These are phyloP conservation scores for Baccha elongata DNA, from an alignment of 2,888 invertebrate species.

Conservation along the genomic window DNA sequence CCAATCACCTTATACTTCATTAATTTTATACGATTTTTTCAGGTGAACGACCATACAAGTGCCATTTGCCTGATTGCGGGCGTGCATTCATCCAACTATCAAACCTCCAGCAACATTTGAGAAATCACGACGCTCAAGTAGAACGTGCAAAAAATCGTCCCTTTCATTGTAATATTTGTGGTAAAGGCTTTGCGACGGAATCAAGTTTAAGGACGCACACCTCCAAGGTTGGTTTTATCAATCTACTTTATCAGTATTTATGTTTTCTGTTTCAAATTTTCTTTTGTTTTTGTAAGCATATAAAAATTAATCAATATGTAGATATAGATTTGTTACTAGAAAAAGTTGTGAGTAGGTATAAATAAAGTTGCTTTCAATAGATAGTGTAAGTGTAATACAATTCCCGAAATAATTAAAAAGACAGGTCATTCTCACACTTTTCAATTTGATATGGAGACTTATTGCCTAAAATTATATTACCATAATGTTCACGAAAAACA, in stretches of 20 bases:
- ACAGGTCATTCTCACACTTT: no score
- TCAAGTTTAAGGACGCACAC: slow-evolving; percentile 97
- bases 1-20: no score
- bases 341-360: no score
- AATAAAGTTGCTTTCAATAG: slow-evolving; percentile 38
- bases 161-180: slow-evolving; percentile 97
- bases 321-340: no score
- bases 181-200: slow-evolving; percentile 98
- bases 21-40: slow-evolving; percentile 66
- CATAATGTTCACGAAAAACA: no score
- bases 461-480: no score
- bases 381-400: no score
- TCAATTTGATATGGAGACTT: no score
- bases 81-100: slow-evolving; percentile 98
- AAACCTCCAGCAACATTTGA: slow-evolving; percentile 96
- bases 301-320: no score
- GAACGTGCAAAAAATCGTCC: slow-evolving; percentile 97
- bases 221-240: slow-evolving; percentile 92
- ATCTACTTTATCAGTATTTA: slow-evolving; percentile 82
- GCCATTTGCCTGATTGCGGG: slow-evolving; percentile 97
- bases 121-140: slow-evolving; percentile 98
- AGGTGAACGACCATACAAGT: slow-evolving; percentile 98
- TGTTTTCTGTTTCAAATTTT: slow-evolving; percentile 39
- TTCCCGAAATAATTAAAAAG: no score
- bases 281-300: slow-evolving; percentile 3